Evolutionary conservation across 2,113 vertebrate species (phyloP), one percentile per base, ranked within the genome.

Genomic region (Prolemur simus): DNA sequence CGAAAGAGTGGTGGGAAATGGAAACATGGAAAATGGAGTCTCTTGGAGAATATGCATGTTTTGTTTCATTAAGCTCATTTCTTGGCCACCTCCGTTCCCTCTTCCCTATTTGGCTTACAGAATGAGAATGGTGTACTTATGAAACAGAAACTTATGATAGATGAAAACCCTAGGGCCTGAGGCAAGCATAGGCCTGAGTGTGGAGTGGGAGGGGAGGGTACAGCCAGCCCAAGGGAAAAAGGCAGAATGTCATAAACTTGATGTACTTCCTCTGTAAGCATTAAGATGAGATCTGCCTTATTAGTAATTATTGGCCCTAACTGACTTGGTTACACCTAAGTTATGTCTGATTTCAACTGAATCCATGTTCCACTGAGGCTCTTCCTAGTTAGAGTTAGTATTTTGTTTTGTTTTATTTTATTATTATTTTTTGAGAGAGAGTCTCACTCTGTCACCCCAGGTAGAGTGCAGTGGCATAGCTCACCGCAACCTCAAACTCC

Each of bases 51-150:
- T 73, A 39, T 52, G 11, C 25, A 49, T 58, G 58, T 95, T 89
- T 88, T 95, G 58, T 87, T 96, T 87, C 49, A 64, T 80, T 80
- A 77, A 89, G 56, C 25, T 95, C 29, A 58, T 95, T 86, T 92
- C 85, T 87, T 90, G 54, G 18, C 49, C 64, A 52, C 1, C 66
- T 95, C 4, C 64, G 34, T 91, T 63, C 71, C 6, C 42, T 69
- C 52, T 64, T 34, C 21, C 23, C 47, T 60, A 15, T 74, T 60
- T 81, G 29, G n/a, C 29, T 71, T 87, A 88, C 2, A 49, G 81
- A 91, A 83, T 64, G 56, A 89, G n/a, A 93, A 49, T 56, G 45
- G 56, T 84, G 60, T 74, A 25, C n/a, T 81, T 52, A 25, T 49
- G 66, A 89, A 95, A 87, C 11, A 77, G 63, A 96, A 66, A 94